A percentile compares a stretch with the other conserved stretches of the same genome.
These are phyloP conservation scores for Elachura formosa DNA, from an alignment of 2,113 vertebrate species.

Conservation along the genomic window DNA sequence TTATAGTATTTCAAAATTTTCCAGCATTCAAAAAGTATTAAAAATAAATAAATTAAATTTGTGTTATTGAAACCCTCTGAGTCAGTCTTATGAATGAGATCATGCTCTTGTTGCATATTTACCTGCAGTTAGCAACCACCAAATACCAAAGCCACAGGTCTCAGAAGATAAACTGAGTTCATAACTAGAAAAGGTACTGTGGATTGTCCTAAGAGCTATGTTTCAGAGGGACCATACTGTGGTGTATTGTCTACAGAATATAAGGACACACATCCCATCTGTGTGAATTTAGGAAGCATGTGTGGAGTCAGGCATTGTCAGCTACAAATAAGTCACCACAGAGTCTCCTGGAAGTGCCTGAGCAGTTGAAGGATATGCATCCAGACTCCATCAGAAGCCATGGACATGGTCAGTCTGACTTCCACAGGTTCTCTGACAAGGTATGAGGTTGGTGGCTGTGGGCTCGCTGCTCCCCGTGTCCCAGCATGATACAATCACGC, in stretches of 20 bases:
- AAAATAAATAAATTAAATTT: background rate
- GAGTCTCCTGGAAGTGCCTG: accelerated
- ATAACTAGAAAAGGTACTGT: background rate
- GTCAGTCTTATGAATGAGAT: background rate
- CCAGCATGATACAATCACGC: accelerated
- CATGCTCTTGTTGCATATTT: background rate
- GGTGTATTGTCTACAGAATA: background rate
- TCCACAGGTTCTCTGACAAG: background rate
- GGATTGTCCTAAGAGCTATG: background rate
- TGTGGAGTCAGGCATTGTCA: background rate
- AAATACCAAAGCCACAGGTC: background rate
- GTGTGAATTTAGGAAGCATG: background rate
- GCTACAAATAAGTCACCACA: accelerated
- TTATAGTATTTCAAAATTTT: background rate
- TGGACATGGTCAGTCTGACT: accelerated
- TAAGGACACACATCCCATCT: accelerated
- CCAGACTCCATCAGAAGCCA: background rate
- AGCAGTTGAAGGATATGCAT: accelerated
- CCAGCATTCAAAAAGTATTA: background rate
- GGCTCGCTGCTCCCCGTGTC: accelerated
- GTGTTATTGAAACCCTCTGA: background rate
- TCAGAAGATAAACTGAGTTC: background rate
- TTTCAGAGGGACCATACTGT: background rate
- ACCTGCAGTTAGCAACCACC: background rate
- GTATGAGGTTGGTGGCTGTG: accelerated